These are phyloP conservation scores for Drosophila subpulchrella DNA, from an alignment of 1,140 invertebrate species.

Conservation along the genomic window DNA sequence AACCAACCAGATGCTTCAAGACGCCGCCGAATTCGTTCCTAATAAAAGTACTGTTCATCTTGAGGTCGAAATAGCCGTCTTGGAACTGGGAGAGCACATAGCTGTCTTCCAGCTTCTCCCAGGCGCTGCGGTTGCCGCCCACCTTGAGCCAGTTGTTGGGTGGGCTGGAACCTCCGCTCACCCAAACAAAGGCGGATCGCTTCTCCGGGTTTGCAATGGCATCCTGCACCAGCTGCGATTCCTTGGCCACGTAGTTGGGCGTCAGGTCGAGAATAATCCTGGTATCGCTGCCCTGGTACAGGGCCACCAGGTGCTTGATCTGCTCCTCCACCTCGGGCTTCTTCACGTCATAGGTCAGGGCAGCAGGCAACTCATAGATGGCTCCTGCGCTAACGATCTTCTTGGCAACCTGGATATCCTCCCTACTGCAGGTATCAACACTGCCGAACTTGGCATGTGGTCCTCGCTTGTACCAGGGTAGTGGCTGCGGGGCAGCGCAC, in stretches of 20 bases:
- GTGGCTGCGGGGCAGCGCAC: slow-evolving; percentile 89
- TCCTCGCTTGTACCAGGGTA: slow-evolving; percentile 87
- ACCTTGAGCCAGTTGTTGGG: slow-evolving; percentile 92
- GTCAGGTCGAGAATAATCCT: slow-evolving; percentile 85
- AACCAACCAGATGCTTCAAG: slow-evolving; percentile 88
- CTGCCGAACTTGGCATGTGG: slow-evolving; percentile 65
- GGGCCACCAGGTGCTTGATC: slow-evolving; percentile 64
- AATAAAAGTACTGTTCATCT: slow-evolving; percentile 87
- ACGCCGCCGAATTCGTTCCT: slow-evolving; percentile 88
- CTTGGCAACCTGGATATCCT: slow-evolving; percentile 50
- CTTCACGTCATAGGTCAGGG: slow-evolving; percentile 66
- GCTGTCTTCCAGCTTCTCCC: slow-evolving; percentile 86
- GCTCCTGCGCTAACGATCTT: slow-evolving; percentile 66
- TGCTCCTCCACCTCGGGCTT: slow-evolving; percentile 62
- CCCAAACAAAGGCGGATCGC: slow-evolving; percentile 74
- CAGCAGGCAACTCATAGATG: slow-evolving; percentile 76
- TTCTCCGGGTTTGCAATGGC: slow-evolving; percentile 72
- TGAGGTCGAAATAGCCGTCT: slow-evolving; percentile 87
- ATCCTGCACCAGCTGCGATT: slow-evolving; percentile 80
- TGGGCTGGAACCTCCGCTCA: slow-evolving; percentile 39
- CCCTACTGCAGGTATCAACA: slow-evolving; percentile 26
- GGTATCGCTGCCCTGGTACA: slow-evolving; percentile 57
- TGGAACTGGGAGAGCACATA: slow-evolving; percentile 87
- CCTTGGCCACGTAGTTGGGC: slow-evolving; percentile 85
- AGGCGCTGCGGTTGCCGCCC: slow-evolving; percentile 86